phyloP scores from a whole-genome alignment of 2,113 vertebrate genomes.

The Calonectris borealis region DNA sequence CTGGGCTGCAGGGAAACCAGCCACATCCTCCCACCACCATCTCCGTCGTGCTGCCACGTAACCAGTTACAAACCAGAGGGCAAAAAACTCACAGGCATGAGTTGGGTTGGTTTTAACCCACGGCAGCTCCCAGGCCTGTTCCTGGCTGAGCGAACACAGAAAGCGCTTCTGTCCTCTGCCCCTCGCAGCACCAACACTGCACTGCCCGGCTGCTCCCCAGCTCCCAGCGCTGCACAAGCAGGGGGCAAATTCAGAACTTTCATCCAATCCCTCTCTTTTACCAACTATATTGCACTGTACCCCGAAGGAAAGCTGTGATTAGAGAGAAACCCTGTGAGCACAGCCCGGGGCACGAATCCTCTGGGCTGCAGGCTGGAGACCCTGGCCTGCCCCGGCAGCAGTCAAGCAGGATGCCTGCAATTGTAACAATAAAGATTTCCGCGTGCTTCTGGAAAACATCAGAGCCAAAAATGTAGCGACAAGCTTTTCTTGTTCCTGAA shows the following conservation, averaged over 20 bases:
- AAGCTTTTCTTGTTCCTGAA: not conserved
- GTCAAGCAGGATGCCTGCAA: not conserved
- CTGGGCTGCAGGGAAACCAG: not conserved
- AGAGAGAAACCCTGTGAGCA: not conserved
- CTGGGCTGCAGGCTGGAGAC: not conserved
- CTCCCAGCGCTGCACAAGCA: rapidly evolving
- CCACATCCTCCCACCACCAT: not conserved
- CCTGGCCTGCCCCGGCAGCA: not conserved
- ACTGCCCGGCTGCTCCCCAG: rapidly evolving
- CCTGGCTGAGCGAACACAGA: rapidly evolving
- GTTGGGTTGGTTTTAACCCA: not conserved
- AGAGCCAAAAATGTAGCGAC: not conserved
- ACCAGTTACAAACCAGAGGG: not conserved
- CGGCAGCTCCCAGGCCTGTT: not conserved
- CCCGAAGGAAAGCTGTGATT: rapidly evolving
- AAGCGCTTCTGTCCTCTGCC: rapidly evolving
- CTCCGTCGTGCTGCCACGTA: rapidly evolving
- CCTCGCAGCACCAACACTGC: rapidly evolving
- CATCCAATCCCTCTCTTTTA: not conserved
- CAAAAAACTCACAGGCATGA: rapidly evolving
- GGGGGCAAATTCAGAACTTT: not conserved
- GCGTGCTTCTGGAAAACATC: not conserved
- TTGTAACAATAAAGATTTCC: not conserved
- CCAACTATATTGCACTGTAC: rapidly evolving
- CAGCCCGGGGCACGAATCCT: rapidly evolving